Conservation (phyloP, 2,113 vertebrate species). For the Hydropotes inermis region DNA sequence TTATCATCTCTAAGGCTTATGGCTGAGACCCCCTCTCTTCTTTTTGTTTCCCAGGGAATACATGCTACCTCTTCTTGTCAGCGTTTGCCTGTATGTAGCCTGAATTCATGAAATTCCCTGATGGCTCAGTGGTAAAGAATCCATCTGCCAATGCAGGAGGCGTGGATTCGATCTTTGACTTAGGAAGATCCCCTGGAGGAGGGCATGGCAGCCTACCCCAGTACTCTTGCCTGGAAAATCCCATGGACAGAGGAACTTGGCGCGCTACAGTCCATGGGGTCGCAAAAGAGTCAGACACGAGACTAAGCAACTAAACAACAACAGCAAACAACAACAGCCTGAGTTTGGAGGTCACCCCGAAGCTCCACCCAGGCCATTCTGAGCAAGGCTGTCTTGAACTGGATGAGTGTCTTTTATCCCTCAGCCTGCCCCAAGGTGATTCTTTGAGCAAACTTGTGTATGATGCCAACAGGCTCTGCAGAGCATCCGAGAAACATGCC, state of each 20-base stretch:
- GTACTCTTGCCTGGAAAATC: not conserved
- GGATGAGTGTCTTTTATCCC: constrained; percentile 60
- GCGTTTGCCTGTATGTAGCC: not conserved
- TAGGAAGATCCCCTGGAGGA: not conserved
- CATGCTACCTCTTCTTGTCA: not conserved
- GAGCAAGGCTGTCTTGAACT: constrained; percentile 33
- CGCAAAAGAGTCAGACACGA: not conserved
- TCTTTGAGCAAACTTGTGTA: constrained; percentile 53
- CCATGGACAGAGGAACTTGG: not conserved
- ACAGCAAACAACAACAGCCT: not conserved
- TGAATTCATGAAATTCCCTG: not conserved
- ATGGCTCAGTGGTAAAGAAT: not conserved
- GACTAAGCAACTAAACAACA: not conserved
- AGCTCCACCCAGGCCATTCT: not conserved
- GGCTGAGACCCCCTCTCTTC: not conserved
- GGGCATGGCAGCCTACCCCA: not conserved
- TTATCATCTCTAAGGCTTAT: not conserved
- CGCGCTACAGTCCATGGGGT: not conserved
- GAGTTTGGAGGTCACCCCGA: accelerated
- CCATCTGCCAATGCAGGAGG: not conserved
- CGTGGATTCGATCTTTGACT: not conserved
- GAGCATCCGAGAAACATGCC: constrained; percentile 75
- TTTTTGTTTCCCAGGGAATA: not conserved
- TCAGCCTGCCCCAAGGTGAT: constrained; percentile 45
- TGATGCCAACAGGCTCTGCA: constrained; percentile 58